Percentiles rank a stretch among this genome's conserved stretches.
Conservation (phyloP, 2,113 vertebrate genomes). For the Erythrolamprus reginae region DNA sequence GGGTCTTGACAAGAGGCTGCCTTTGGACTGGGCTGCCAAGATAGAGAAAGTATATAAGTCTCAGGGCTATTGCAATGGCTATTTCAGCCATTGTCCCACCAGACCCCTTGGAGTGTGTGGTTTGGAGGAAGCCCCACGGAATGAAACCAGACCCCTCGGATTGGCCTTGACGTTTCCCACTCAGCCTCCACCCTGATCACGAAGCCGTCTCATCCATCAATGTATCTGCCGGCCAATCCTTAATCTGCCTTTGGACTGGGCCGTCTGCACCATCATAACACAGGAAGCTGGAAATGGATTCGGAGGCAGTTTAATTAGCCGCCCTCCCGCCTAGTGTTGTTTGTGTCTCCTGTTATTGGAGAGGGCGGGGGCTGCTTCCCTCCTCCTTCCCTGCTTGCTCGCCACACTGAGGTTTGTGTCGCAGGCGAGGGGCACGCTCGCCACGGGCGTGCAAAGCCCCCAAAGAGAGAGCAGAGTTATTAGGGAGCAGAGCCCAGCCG, state of each 20-base stretch:
- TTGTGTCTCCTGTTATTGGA: slow-evolving; percentile 3
- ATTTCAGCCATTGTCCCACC: background rate
- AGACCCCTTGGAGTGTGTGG: background rate
- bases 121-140: background rate
- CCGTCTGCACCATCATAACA: slow-evolving; percentile 26
- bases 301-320: slow-evolving; percentile 55
- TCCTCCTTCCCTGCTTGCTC: slow-evolving; percentile 4
- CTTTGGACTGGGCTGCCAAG: no score
- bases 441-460: slow-evolving; percentile 1
- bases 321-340: slow-evolving; percentile 29
- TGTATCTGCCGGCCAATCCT: slow-evolving; percentile 26
- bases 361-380: slow-evolving; percentile 28
- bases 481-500: slow-evolving; percentile 13
- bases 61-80: no score
- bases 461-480: slow-evolving; percentile 23
- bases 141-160: background rate
- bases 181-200: background rate
- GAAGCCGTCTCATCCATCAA: background rate
- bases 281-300: slow-evolving; percentile 29
- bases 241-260: slow-evolving; percentile 25
- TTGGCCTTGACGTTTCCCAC: background rate
- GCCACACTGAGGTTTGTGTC: slow-evolving; percentile 28
- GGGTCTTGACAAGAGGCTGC: no score
- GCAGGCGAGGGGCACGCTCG: background rate
- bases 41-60: no score